Evolutionary conservation across 2,888 invertebrate species (phyloP).

Genomic region (Thereva nobilitata): DNA sequence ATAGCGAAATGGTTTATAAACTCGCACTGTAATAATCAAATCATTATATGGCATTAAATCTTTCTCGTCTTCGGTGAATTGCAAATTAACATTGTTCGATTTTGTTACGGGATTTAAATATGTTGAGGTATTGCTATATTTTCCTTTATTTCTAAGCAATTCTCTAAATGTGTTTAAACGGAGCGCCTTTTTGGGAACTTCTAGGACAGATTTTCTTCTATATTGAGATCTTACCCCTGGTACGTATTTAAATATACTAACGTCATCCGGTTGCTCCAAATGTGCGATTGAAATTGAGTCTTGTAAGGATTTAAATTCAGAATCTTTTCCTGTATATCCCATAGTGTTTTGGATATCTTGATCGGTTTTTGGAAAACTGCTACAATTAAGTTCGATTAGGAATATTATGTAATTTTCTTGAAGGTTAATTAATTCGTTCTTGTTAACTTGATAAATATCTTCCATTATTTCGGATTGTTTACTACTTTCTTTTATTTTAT

Average conservation of each 20-base stretch:
- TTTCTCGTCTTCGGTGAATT: constrained; percentile 33
- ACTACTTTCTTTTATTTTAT: no score
- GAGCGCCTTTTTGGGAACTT: constrained; percentile 37
- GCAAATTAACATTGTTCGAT: constrained; percentile 2
- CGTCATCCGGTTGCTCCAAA: constrained; percentile 23
- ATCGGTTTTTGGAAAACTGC: constrained; percentile 41
- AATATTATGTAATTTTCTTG: constrained; percentile 47
- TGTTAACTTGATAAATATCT: constrained; percentile 44
- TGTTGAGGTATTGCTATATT: neutral
- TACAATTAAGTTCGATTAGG: constrained; percentile 33
- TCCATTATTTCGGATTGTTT: constrained; percentile 48
- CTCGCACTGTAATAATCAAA: constrained; percentile 58
- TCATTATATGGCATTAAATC: constrained; percentile 54
- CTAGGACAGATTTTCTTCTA: constrained; percentile 17
- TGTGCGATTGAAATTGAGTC: constrained; percentile 6
- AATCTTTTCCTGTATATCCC: constrained; percentile 37
- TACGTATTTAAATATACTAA: neutral
- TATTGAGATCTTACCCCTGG: neutral
- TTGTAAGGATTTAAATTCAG: constrained; percentile 38
- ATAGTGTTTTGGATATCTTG: constrained; percentile 43
- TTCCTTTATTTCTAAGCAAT: constrained; percentile 17
- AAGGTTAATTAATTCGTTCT: constrained; percentile 46
- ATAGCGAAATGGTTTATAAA: constrained; percentile 61
- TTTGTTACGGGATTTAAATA: constrained; percentile 45
- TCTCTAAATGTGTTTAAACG: constrained; percentile 30